Percentiles rank a stretch among this genome's conserved stretches.
Evolutionary conservation across 2,888 invertebrate genomes (phyloP).

Genomic region (Diogma glabrata): DNA sequence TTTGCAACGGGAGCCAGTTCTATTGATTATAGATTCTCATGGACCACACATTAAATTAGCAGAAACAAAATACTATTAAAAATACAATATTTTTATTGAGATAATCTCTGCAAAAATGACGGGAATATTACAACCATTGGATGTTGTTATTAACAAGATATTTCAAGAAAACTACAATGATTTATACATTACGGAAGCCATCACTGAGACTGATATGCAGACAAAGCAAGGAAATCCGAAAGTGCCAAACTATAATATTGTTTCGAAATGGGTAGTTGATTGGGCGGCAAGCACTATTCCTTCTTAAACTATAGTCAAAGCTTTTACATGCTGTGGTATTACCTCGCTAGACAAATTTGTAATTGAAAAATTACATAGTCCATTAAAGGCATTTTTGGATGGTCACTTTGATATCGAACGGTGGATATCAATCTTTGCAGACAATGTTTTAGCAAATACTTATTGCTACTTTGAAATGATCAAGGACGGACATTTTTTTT

Average conservation of each 20-base stretch:
- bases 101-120: constrained; percentile 6
- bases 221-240: constrained; percentile 9
- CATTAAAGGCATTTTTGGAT: constrained; percentile 5
- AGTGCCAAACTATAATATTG: constrained; percentile 5
- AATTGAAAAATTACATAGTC: constrained; percentile 8
- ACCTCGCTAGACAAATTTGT: constrained; percentile 5
- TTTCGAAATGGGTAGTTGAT: neutral
- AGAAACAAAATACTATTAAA: neutral
- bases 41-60: constrained; percentile 3
- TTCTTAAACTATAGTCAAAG: neutral
- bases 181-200: constrained; percentile 2
- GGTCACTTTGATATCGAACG: neutral
- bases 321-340: neutral
- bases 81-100: neutral
- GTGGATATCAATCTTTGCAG: neutral
- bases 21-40: constrained; percentile 7
- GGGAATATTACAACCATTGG: neutral
- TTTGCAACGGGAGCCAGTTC: constrained; percentile 1
- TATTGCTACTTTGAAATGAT: constrained; percentile 1
- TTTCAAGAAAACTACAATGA: constrained; percentile 8
- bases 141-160: neutral
- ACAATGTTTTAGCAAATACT: neutral
- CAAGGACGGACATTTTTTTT: constrained; percentile 1
- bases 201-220: neutral
- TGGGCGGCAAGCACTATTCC: neutral